Evolutionary conservation across 2,113 vertebrate genomes (phyloP).

Genomic region (Nibea coibor): DNA sequence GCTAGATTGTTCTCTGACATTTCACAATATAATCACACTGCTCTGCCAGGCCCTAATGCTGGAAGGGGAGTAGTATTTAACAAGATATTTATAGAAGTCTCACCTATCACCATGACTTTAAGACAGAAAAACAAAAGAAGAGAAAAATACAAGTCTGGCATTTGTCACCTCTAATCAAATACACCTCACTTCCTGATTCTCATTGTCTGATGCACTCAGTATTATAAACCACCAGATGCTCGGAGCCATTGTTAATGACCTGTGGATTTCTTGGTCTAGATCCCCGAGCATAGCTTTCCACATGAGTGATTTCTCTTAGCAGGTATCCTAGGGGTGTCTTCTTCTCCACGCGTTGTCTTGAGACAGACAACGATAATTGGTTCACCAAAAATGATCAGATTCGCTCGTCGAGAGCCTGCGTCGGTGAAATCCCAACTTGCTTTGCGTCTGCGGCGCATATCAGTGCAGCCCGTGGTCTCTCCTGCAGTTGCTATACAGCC

Average conservation of each 20-base stretch:
- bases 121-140: background rate
- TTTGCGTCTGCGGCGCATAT: background rate
- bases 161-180: constrained; percentile 14
- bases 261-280: constrained; percentile 24
- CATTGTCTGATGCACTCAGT: constrained; percentile 28
- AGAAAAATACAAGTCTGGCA: background rate
- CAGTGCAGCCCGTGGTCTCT: background rate
- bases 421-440: background rate
- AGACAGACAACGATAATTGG: background rate
- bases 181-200: constrained; percentile 9
- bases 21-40: background rate
- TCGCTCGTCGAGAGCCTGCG: too few species aligned
- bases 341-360: background rate
- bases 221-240: constrained; percentile 41
- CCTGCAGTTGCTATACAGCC: constrained; percentile 5
- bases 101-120: background rate
- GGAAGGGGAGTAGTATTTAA: background rate
- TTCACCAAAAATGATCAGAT: background rate
- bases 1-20: too few species aligned
- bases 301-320: constrained; percentile 27
- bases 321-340: constrained; percentile 4
- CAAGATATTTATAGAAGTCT: background rate
- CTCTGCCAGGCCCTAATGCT: background rate
- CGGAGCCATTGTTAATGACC: constrained; percentile 35
- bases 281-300: constrained; percentile 15